These are phyloP conservation scores for Syrphus vitripennis DNA, from an alignment of 2,888 invertebrate genomes.

Conservation along the genomic window DNA sequence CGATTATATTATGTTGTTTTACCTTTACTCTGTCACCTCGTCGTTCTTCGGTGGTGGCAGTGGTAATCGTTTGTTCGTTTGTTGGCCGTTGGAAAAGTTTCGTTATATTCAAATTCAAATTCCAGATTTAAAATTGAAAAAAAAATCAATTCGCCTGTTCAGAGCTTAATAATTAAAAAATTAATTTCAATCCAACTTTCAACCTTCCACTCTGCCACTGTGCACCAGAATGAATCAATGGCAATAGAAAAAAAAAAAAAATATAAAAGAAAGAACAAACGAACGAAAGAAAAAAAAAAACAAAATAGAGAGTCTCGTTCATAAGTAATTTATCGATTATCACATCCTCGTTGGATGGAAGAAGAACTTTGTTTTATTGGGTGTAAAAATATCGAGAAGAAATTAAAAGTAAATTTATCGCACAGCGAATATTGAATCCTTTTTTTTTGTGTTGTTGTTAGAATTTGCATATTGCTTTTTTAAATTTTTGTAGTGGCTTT, in stretches of 20 bases:
- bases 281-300: neutral
- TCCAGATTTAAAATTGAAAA: too few species aligned
- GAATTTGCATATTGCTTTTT: constrained; percentile 48
- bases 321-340: constrained; percentile 69
- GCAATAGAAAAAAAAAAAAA: neutral
- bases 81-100: too few species aligned
- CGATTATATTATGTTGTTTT: too few species aligned
- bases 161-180: too few species aligned
- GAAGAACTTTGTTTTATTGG: constrained; percentile 49
- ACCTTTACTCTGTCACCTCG: too few species aligned
- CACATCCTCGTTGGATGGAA: constrained; percentile 39
- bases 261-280: too few species aligned
- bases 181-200: neutral
- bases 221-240: neutral
- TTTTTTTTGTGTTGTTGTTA: neutral
- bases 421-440: constrained; percentile 55
- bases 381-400: constrained; percentile 59
- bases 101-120: too few species aligned
- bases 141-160: too few species aligned
- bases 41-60: too few species aligned
- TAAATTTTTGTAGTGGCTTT: constrained; percentile 20
- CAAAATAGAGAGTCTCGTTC: constrained; percentile 1
- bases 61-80: too few species aligned
- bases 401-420: constrained; percentile 55
- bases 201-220: neutral